Evolutionary conservation across 2,888 invertebrate genomes (phyloP), one percentile per base, ranked within the genome.

Genomic region (Busseola fusca): DNA sequence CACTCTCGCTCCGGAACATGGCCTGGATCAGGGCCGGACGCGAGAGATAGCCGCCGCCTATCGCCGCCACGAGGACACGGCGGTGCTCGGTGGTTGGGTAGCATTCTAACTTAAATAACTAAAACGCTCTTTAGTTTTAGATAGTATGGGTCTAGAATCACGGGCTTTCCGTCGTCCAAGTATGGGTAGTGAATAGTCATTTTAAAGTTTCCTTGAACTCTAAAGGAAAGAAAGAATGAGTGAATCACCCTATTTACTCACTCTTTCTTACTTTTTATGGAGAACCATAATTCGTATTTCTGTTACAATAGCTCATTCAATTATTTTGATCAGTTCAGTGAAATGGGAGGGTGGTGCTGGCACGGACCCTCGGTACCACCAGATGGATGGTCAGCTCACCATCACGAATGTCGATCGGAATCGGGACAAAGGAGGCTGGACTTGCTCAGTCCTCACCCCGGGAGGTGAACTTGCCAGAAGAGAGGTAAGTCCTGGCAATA

Each of bases 361-460:
- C 87, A 96, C 91, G 89, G 95, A 95, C 75, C 96, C 92, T 88
- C 96, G 93, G 76, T 96, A 95, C 80, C 94, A 93, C 37, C 94
- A 94, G 88, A 88, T 89, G 80, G 96, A 97, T 70, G 97, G 97
- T 6, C 96, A 96, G 81, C 91, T 97, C 68, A 96, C 96, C 63
- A 97, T 97, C 83, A 95, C 94, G 74, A 96, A 96, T 79, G 96
- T 97, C 54, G 97, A 97, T 89, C 96, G 96, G 9, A 90, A 93
- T 85, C 95, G 97, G 67, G 98, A 98, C 92, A 97, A 97, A 83
- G 98, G 98, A 40, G 96, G 96, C 64, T 98, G 98, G 96, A 97
- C 97, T 34, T 98, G 98, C 91, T 97, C 97, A 60, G 98, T 98
- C 0, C 96, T 96, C 45, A 97, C 97, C 72, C 96, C 97, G 59